Conservation (phyloP, 2,113 vertebrate species). For the Haemorhous mexicanus region DNA sequence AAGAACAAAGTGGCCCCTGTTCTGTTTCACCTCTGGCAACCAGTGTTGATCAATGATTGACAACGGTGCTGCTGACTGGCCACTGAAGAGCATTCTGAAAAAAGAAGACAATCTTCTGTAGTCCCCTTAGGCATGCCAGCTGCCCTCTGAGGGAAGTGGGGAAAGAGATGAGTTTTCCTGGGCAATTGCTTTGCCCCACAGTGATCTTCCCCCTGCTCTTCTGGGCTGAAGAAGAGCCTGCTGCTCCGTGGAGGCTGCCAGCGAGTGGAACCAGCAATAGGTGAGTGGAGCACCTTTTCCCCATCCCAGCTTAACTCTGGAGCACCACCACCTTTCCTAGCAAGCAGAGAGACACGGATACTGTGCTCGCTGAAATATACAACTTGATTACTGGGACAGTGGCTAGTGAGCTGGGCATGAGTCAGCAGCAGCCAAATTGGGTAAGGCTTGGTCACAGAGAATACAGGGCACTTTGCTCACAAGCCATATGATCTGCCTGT, state of each 20-base stretch:
- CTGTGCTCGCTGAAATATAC: not conserved
- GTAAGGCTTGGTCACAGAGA: not conserved
- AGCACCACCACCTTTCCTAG: not conserved
- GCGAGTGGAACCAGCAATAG: fast-evolving
- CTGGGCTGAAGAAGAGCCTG: not conserved
- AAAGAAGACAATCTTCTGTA: not conserved
- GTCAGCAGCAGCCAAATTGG: not conserved
- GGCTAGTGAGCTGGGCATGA: not conserved
- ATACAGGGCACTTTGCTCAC: not conserved
- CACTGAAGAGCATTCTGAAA: fast-evolving
- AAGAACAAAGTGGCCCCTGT: not conserved
- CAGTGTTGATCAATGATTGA: not conserved
- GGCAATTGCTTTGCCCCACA: not conserved
- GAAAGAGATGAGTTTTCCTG: fast-evolving
- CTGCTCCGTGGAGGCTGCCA: not conserved
- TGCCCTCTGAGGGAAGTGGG: fast-evolving
- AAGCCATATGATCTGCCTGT: not conserved
- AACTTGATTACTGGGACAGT: too few species aligned
- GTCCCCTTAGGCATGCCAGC: not conserved
- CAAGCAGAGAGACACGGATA: not conserved
- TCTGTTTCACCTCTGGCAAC: not conserved
- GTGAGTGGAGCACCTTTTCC: not conserved
- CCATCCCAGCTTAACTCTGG: not conserved
- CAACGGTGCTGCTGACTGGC: not conserved
- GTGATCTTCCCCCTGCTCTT: not conserved